Percentiles rank a stretch among this genome's conserved stretches.
phyloP scores from a whole-genome alignment of 2,113 vertebrate genomes.

The Motacilla tschutschensis region DNA sequence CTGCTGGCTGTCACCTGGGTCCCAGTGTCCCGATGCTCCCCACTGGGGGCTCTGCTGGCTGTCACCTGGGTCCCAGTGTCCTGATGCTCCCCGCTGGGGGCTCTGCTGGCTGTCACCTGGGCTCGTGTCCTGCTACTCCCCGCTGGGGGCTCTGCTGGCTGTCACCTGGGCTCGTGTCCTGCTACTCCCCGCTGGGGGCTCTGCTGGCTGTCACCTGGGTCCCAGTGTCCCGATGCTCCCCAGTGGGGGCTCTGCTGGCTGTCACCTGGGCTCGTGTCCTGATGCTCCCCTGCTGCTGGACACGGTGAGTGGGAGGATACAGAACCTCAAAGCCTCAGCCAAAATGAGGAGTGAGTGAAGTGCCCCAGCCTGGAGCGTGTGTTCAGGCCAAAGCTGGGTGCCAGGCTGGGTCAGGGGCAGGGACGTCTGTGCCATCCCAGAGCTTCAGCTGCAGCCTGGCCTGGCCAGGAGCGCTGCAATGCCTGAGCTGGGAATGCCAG shows the following conservation, averaged over 20 bases:
- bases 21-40: rapidly evolving
- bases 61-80: no score
- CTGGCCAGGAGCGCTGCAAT: rapidly evolving
- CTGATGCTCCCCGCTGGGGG: no score
- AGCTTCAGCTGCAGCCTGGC: not conserved
- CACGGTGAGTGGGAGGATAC: rapidly evolving
- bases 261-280: no score
- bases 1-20: not conserved
- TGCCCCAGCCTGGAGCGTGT: rapidly evolving
- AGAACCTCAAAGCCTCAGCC: no score
- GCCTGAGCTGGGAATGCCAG: not conserved
- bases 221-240: rapidly evolving
- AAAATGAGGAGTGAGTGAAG: rapidly evolving
- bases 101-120: no score
- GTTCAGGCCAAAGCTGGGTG: not conserved
- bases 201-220: not conserved
- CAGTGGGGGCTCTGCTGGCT: no score
- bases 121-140: no score
- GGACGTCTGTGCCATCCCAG: not conserved
- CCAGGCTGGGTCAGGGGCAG: not conserved
- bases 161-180: no score
- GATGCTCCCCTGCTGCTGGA: not conserved
- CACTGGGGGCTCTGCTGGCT: no score
- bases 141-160: no score
- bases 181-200: not conserved